Base-by-base conservation (phyloP, 2,797 vertebrate genomes). In the Valencia hispanica region DNA sequence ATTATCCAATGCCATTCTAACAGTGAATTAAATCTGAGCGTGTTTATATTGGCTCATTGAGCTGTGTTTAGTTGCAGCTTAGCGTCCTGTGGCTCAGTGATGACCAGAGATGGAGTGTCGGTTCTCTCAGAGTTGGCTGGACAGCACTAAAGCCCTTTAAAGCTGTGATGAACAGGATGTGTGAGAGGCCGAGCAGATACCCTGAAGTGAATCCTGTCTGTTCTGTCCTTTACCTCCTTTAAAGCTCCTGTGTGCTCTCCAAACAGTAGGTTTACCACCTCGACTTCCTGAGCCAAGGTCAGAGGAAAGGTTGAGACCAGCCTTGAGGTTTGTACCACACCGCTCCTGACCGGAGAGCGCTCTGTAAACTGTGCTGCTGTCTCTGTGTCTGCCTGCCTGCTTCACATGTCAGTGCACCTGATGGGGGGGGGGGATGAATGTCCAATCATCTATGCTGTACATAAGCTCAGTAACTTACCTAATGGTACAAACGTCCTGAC, bases 201-300 rank as follows among this genome's bases (percentile, higher is more conserved):
- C 79, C 74, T 83, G 82, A 86, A 43, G 32, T 78, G 45, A 83
- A 51, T 74, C 78, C 65, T 53, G 53, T 81, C 36, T 81, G 76
- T 81, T 57, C 65, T 76, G 73, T 79, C 85, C 88, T 87, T 82
- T 79, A 78, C 82, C 79, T 80, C 84, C 43, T 73, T 41, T 6
- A 15, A 50, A 66, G 81, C 85, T 81, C 45, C 66, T 55, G 25
- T 89, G 86, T 83, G 79, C 71, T 81, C 77, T 83, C 75, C 76
- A n/a, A 76, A 78, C 79, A 83, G 86, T 74, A 80, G 76, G 63
- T 59, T 78, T 75, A 39, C 76, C 69, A 1, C 34, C 73, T 63
- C 32, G 43, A 55, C 69, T 3, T 70, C 53, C 66, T n/a, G 45
- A 72, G 68, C 57, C 27, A 0, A 75, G 68, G 78, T 82, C 71